Conservation (phyloP, 1,140 invertebrate species). For the Pantala flavescens region DNA sequence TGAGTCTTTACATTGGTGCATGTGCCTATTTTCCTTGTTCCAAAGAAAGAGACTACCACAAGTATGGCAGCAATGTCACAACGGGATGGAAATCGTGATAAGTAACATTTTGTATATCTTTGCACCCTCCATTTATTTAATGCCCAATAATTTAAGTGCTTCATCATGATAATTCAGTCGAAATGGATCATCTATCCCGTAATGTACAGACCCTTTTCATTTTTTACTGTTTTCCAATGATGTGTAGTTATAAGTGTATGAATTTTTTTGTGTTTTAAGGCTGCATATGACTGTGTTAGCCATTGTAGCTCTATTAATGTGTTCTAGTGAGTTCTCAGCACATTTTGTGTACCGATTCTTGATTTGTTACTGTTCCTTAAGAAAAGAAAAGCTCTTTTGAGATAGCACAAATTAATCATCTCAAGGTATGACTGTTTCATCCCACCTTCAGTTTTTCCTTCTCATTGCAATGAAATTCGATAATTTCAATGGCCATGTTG, state of each 20-base stretch:
- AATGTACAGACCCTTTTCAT: conserved; percentile 1
- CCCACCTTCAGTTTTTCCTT: neutral
- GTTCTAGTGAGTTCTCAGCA: conserved; percentile 5
- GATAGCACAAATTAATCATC: conserved; percentile 6
- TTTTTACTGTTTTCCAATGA: conserved; percentile 10
- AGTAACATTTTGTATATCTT: conserved; percentile 10
- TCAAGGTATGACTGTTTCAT: neutral
- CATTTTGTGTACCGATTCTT: conserved; percentile 6
- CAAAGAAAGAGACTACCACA: conserved; percentile 5
- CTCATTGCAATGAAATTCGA: conserved; percentile 2
- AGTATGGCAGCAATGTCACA: conserved; percentile 1
- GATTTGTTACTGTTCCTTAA: conserved; percentile 2
- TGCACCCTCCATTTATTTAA: conserved; percentile 8
- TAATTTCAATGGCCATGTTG: neutral
- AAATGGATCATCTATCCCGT: conserved; percentile 6
- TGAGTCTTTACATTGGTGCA: conserved; percentile 9
- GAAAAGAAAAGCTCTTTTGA: neutral
- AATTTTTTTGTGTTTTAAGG: neutral
- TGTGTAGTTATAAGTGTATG: conserved; percentile 7
- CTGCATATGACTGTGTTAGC: conserved; percentile 5
- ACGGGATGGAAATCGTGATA: conserved; percentile 1
- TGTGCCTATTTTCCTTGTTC: neutral
- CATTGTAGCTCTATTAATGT: conserved; percentile 3
- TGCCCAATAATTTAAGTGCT: conserved; percentile 9
- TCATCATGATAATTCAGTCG: conserved; percentile 1